Base-by-base conservation (phyloP, 2,888 invertebrate genomes). In the Lepidocyrtoides sp. region DNA sequence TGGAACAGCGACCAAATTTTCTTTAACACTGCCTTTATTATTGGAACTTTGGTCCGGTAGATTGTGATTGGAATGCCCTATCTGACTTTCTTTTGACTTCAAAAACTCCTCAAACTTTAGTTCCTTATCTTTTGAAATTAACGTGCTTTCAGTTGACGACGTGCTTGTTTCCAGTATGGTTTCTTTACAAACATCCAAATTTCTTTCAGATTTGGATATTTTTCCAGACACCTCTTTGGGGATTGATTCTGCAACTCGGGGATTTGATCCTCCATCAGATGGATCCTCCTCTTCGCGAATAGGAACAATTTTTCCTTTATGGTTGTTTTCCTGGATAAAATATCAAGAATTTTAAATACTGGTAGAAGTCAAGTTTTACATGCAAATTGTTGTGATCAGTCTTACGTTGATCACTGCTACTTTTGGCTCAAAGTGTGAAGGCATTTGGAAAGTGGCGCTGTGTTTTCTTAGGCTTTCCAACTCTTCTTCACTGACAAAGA, bases 401-500 rank as follows among this genome's bases (percentile, higher is more conserved):
- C 2, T 36, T 36, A 36, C 54, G 72, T 92, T 91, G 14, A 26
- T 51, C 8, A 69, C 72, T n/a, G 60, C 51, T 12, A 77, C 26
- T 41, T 86, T 91, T 20, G 90, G 92, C 72, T 87, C 91, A 84
- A 54, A 89, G 20, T 89, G 72, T 36, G 91, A 69, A 51, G 93
- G 92, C 89, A 89, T 77, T 66, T 93, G 93, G 81, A 88, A 93
- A 20, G 86, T 92, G 66, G 92, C 77, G 41, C 92, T 82, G 54
- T 91, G 90, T 32, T 89, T 89, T 44, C 89, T 77, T 66, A 93
- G 51, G 10, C 84, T 84, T 7, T 83, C 57, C 89, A 94, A 97
- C 92, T 97, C 97, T 87, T 96, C 96, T 91, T 96, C 96, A 0
- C 97, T 96, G 36, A 98, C 96, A 94, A 97, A 98, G 0, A 98